These are phyloP conservation scores for Brienomyrus brachyistius DNA, from an alignment of 2,113 vertebrate species.

Conservation along the genomic window DNA sequence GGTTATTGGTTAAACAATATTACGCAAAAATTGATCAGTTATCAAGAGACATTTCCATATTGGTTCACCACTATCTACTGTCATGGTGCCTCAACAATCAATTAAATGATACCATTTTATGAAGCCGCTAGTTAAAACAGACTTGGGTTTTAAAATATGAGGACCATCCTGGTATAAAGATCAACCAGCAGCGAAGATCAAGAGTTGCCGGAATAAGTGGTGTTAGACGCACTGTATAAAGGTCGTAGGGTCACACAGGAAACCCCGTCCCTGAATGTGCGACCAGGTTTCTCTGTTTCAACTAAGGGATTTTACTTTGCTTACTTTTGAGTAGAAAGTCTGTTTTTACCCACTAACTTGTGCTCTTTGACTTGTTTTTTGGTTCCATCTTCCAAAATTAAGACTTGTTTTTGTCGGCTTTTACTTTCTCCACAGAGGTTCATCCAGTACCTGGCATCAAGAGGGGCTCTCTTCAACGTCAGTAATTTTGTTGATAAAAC, in stretches of 20 bases:
- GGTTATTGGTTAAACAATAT: neutral
- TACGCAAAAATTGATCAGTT: neutral
- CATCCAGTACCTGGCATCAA: constrained; percentile 98
- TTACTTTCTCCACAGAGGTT: constrained; percentile 78
- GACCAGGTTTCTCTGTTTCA: neutral
- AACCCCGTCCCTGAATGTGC: neutral
- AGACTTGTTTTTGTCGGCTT: neutral
- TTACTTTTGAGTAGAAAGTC: neutral
- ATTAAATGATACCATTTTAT: neutral
- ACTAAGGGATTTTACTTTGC: neutral
- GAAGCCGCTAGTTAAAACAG: neutral
- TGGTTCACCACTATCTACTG: neutral
- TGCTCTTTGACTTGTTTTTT: neutral
- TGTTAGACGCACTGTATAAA: neutral
- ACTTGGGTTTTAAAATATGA: neutral
- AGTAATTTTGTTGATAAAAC: constrained; percentile 99
- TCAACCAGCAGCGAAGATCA: neutral
- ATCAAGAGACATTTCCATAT: neutral
- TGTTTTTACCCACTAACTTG: neutral
- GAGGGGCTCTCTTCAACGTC: constrained; percentile 96
- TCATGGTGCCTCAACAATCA: neutral
- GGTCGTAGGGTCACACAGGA: neutral
- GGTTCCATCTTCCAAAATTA: neutral
- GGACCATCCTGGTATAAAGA: neutral
- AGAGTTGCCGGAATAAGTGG: neutral